Evolutionary conservation across 2,113 vertebrate species (phyloP), one percentile per base, ranked within the genome.

Genomic region (Nibea albiflora): DNA sequence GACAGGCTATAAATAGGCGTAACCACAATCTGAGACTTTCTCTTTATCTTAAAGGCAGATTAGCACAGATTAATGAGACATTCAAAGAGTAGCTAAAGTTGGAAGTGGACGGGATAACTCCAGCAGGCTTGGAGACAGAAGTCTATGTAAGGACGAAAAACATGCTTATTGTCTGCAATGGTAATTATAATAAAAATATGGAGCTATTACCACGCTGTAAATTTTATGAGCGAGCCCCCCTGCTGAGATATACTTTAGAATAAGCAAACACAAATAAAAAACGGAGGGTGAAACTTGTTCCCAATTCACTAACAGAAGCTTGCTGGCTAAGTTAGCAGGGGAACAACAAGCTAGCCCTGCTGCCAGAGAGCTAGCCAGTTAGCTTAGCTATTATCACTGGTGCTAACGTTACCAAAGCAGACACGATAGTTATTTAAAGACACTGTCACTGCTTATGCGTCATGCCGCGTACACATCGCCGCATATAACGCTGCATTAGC

Each of bases 321-420:
- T 67, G 75, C 35, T 47, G 70, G 60, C 56, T 57, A 58, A 70
- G 39, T 70, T 71, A 76, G 70, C 78, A 47, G 16, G 20, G 24
- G 67, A 81, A 85, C 82, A 83, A 85, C 72, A 78, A 80, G 89
- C 86, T 92, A 92, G 79, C 47, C 0, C 58, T 82, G 5, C 9
- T 42, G 26, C 20, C 52, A 35, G 11, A 24, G 24, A 58, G 69
- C 80, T 88, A 86, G 74, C 77, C 19, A 49, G 62, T 15, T 88
- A 92, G 86, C 79, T 44, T 80, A 80, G 85, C 83, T 61, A 1
- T 47, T 47, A 56, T 17, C 52, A 62, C 62, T 11, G 42, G 10
- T 58, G 74, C 69, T 72, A 50, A 70, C 68, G 60, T 11, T 56
- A 19, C 5, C 16, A 19, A 56, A 57, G 61, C 73, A 20, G 31